Evolutionary conservation across 1,140 invertebrate species (phyloP), one percentile per base, ranked within the genome.

Genomic region (Drosophila oshimai): DNA sequence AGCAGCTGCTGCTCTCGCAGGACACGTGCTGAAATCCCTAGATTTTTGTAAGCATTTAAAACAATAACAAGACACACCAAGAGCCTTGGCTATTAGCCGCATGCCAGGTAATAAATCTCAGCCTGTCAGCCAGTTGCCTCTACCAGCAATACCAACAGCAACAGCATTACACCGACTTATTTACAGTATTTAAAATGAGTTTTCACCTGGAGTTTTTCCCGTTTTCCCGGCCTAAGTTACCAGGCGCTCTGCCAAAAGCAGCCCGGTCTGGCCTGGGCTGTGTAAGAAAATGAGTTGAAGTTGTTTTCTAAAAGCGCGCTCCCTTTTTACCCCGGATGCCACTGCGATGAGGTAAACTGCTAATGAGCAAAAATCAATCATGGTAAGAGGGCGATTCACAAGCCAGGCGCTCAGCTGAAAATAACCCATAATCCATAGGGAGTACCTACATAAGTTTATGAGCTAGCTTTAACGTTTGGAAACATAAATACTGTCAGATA

Each of bases 71-170:
- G 72, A 70, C 60, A 53, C 47, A 57, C 41, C 22, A 18, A 33
- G 24, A 49, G 49, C 74, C 33, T 7, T 20, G 57, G 69, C 73
- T 84, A 84, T 83, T 83, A 83, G 45, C 74, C 39, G 18, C 54
- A 45, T 58, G 53, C 69, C 79, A 64, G 74, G 74, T 64, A 74
- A 83, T 83, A 83, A 84, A 83, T 83, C 74, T 83, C 57, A 60
- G 62, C 65, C 74, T 84, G 79, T 84, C 78, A 83, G 79, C 33
- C 69, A 64, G 68, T 26, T 67, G 51, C 61, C 68, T 68, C 33
- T 20, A 53, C 13, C 62, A 31, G 34, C 34, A 72, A 28, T 36
- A 61, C 13, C 34, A 58, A 28, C 42, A 44, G 22, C 7, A 24
- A 13, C 17, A 44, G 7, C 28, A 26, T 26, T 36, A 54, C 34